phyloP scores from a whole-genome alignment of 2,113 vertebrate genomes.

The Saccopteryx bilineata region DNA sequence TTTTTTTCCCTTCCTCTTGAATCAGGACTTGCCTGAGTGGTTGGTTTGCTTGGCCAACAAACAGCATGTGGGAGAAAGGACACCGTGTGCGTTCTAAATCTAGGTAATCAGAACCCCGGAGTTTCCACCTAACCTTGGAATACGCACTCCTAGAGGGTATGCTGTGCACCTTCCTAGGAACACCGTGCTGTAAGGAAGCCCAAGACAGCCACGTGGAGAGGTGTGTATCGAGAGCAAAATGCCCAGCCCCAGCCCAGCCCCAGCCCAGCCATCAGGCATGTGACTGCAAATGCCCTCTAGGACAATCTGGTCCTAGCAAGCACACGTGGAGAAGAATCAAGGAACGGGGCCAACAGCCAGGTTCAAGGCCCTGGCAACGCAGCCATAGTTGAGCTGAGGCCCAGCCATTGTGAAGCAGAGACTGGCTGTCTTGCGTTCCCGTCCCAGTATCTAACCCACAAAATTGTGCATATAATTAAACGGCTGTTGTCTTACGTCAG shows the following conservation, averaged over 20 bases:
- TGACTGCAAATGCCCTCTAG: background rate
- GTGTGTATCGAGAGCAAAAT: fast-evolving
- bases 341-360: background rate
- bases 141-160: no score
- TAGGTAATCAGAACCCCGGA: background rate
- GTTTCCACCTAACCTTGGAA: background rate
- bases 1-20: background rate
- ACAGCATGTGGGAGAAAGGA: background rate
- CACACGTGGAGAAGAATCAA: background rate
- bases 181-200: background rate
- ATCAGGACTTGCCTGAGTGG: background rate
- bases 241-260: background rate
- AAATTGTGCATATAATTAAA: background rate
- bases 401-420: background rate
- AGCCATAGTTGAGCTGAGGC: background rate
- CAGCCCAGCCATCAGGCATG: background rate
- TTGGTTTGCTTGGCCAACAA: background rate
- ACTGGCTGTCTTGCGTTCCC: background rate
- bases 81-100: background rate
- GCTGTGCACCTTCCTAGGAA: background rate
- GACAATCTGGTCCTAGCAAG: background rate
- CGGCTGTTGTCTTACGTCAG: background rate
- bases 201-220: fast-evolving
- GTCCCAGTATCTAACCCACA: background rate
- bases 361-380: background rate